Evolutionary conservation across 23 tunicate genomes (phyloP), one percentile per base, ranked within the genome.

Genomic region (Oikopleura dioica): DNA sequence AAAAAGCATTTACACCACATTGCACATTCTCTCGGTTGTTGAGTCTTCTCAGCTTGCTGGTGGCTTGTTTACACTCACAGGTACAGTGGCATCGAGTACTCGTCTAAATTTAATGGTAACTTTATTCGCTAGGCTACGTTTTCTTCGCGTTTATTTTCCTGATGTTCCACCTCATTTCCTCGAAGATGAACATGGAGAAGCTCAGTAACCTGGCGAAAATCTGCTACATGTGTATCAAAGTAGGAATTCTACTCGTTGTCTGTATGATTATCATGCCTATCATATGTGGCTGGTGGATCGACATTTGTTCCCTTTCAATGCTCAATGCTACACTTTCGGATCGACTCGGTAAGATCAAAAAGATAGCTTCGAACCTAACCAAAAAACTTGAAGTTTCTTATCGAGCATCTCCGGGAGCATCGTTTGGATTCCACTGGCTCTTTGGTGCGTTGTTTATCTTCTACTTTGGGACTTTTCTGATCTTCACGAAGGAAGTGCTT

Each of bases 221-320:
- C 26, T 23, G 33, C 26, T 63, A 63, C 72, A 63, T 63, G 72
- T 63, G 72, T 28, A 63, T 63, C 5, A 63, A 63, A 31, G 72
- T 63, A 63, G 5, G 29, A 1, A 51, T 87, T 44, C 79, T 87
- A 36, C 69, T 87, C 51, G 38, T 87, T 75, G 77, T 83, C 38
- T 87, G 82, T 77, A 79, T 81, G 26, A 86, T 83, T 50, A 77
- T 80, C 36, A 82, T 83, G 1, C 95, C 95, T 35, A 51, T 81
- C 35, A 76, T 80, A 31, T 80, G 87, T 80, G 95, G 95, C 0
- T 37, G 82, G 58, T 86, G 95, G 95, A 50, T 86, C 50, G 95
- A 86, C 77, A 82, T 86, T 36, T 87, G 95, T 67, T 75, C 95
- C 0, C 50, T 87, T 50, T 77, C 84, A 34, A 28, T 87, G 1